Base-by-base conservation (phyloP, 37 sponge, comb jelly and placozoan genomes). In the Axinella damicornis region DNA sequence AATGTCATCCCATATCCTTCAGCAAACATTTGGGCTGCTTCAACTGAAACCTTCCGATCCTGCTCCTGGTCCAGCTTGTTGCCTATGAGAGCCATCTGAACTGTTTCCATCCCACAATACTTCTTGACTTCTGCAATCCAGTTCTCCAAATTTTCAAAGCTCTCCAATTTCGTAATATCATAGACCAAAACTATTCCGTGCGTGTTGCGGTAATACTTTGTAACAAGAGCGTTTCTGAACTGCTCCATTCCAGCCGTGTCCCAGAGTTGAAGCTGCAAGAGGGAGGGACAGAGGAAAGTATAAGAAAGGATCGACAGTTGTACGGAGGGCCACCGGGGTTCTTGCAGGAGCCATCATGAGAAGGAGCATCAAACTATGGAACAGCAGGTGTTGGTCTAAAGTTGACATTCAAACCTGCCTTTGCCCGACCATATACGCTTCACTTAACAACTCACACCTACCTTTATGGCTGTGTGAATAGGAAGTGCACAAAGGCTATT, bases 171-270 rank as follows among this genome's bases (percentile, higher is more conserved):
- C 2, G 87, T 86, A 57, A 94, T 73, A 66, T 94, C 94, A 64
- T 77, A 94, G 22, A 94, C 91, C 2, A 94, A 56, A 31, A 94
- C 63, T 16, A 94, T 76, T 13, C 91, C 94, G 56, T 94, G 83
- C 13, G 84, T 80, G 61, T 94, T 86, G 28, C 94, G 63, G 72
- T 94, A 94, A 78, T 94, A 94, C 33, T 90, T 91, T 5, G 87
- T 72, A 13, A 90, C 78, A 21, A 94, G 82, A 22, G 85, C 64
- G 53, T 71, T 81, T 53, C 94, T 78, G 82, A 90, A 94, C 59
- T 90, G 90, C 53, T 94, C 94, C 84, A 85, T 90, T 15, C 94
- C 94, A 20, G 94, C 94, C 0, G 94, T 94, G 64, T 94, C 94
- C 94, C 94, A 94, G 21, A 94, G 35, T 73, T 94, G 90, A 38